Percentiles rank a stretch among this genome's conserved stretches.
Conservation (phyloP, 2,113 vertebrate genomes). For the Noturus placidus region DNA sequence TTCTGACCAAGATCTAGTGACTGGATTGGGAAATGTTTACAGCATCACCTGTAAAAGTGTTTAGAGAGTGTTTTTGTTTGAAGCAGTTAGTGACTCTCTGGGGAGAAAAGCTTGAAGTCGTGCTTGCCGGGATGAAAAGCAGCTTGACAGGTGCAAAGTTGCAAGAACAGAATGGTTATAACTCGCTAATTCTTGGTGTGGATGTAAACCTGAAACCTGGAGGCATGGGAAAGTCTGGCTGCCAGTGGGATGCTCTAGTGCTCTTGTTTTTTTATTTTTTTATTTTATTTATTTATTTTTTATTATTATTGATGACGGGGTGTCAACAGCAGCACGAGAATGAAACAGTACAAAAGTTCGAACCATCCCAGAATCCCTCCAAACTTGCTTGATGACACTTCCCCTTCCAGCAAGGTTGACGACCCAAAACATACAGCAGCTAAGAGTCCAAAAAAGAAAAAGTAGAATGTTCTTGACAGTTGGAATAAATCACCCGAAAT, state of each 20-base stretch:
- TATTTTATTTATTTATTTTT: too few relatives aligned
- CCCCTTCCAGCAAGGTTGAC: not conserved
- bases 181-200: not conserved
- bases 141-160: not conserved
- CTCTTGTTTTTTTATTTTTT: not conserved
- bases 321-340: not conserved
- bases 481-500: not conserved
- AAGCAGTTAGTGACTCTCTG: not conserved
- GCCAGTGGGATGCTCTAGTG: not conserved
- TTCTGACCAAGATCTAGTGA: too few relatives aligned
- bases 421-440: not conserved
- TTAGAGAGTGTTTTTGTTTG: not conserved
- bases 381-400: not conserved
- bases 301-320: not conserved
- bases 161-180: not conserved
- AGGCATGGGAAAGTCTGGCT: not conserved
- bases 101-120: not conserved
- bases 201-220: not conserved
- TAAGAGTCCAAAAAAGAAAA: not conserved
- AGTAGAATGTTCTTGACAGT: not conserved
- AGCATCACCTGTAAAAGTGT: conserved; percentile 5
- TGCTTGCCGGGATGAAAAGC: conserved; percentile 10
- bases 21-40: not conserved
- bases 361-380: not conserved
- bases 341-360: conserved; percentile 4